A percentile compares a stretch with the other conserved stretches of the same genome.
Evolutionary conservation across 2,888 invertebrate genomes (phyloP).

Genomic region (Apamea anceps): DNA sequence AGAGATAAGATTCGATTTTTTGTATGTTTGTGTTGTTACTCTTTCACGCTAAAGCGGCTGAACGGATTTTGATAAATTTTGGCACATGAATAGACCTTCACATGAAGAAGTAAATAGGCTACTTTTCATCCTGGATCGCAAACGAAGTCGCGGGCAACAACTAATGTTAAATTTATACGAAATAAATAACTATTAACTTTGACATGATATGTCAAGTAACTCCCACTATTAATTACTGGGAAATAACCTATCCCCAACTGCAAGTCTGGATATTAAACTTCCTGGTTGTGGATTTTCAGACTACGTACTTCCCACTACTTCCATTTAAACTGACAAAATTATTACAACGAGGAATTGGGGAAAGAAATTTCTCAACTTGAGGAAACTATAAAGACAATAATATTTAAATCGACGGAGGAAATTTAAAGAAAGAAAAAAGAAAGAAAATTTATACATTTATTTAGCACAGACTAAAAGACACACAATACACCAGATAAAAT

Average conservation of each 20-base stretch:
- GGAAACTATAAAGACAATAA: background rate
- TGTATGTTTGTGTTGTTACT: background rate
- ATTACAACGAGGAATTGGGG: background rate
- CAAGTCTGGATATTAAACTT: background rate
- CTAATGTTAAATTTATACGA: background rate
- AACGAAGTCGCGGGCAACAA: background rate
- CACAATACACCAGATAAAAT: too few species aligned
- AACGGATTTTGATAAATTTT: background rate
- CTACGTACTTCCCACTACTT: constrained; percentile 5
- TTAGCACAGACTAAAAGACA: too few species aligned
- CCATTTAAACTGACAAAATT: background rate
- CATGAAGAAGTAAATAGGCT: too few species aligned
- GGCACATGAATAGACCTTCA: background rate
- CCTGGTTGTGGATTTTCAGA: background rate
- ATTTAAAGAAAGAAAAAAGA: background rate
- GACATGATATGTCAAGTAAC: background rate
- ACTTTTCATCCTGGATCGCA: background rate
- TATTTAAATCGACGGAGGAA: background rate
- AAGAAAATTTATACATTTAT: too few species aligned
- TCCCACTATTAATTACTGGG: constrained; percentile 5
- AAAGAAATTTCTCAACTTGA: background rate
- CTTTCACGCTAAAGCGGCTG: background rate
- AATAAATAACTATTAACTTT: background rate
- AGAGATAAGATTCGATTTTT: background rate
- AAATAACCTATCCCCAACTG: constrained; percentile 19